These are phyloP conservation scores for Cheilosia pagana DNA, from an alignment of 2,888 invertebrate genomes.

Conservation along the genomic window DNA sequence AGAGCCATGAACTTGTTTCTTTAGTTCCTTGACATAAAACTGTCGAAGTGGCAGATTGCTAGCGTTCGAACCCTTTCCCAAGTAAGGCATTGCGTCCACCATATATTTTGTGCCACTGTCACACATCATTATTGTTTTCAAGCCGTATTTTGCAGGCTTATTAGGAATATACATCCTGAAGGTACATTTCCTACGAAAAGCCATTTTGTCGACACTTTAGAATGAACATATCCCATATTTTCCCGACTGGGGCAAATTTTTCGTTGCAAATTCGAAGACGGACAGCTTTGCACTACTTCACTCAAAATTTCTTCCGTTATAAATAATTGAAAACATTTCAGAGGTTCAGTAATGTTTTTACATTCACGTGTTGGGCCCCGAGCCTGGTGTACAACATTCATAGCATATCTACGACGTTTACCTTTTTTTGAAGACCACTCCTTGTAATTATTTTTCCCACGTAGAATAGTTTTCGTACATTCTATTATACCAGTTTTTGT, in stretches of 20 bases:
- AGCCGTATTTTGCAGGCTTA: conserved; percentile 53
- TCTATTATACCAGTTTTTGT: too few relatives aligned
- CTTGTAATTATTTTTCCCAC: conserved; percentile 17
- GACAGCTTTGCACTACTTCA: conserved; percentile 27
- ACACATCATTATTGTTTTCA: conserved; percentile 61
- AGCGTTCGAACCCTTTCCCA: too few relatives aligned
- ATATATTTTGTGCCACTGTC: too few relatives aligned
- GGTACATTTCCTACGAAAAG: conserved; percentile 49
- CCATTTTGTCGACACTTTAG: conserved; percentile 47
- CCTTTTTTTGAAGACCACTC: conserved; percentile 16
- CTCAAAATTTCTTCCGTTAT: conserved; percentile 18
- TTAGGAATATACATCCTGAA: too few relatives aligned
- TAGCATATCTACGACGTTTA: conserved; percentile 1
- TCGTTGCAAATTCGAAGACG: conserved; percentile 5
- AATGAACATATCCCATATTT: conserved; percentile 36
- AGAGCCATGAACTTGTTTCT: too few relatives aligned
- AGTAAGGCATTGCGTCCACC: too few relatives aligned
- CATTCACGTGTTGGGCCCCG: conserved; percentile 7
- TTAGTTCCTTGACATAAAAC: too few relatives aligned
- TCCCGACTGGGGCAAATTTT: conserved; percentile 27
- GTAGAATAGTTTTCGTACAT: conserved; percentile 16
- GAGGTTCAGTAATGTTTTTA: conserved; percentile 8
- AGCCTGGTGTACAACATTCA: conserved; percentile 24
- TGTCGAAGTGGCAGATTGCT: too few relatives aligned
- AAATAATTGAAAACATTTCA: conserved; percentile 14